These are phyloP conservation scores for Neocloeon triangulifer DNA, from an alignment of 1,140 invertebrate genomes.

Conservation along the genomic window DNA sequence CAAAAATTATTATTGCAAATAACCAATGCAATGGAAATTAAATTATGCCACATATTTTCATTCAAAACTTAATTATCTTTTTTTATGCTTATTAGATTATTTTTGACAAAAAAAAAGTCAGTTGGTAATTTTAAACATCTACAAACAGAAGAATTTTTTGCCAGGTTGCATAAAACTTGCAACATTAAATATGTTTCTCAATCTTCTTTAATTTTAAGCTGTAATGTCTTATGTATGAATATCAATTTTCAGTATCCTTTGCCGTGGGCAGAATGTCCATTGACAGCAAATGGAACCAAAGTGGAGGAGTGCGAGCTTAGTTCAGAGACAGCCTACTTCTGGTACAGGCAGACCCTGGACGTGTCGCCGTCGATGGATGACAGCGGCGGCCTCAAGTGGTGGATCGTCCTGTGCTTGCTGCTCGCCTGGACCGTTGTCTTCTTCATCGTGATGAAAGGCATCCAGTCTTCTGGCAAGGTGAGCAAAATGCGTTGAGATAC, in stretches of 20 bases:
- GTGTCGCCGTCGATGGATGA: conserved; percentile 63
- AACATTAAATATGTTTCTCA: too few relatives aligned
- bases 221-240: too few relatives aligned
- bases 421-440: conserved; percentile 89
- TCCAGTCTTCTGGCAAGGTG: conserved; percentile 93
- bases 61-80: too few relatives aligned
- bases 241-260: conserved; percentile 36
- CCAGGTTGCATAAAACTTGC: too few relatives aligned
- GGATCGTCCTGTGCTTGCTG: conserved; percentile 79
- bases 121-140: too few relatives aligned
- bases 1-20: too few relatives aligned
- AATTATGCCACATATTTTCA: too few relatives aligned
- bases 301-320: conserved; percentile 55
- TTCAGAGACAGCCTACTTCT: conserved; percentile 72
- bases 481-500: conserved; percentile 9
- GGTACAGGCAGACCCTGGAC: conserved; percentile 69
- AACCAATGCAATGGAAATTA: too few relatives aligned
- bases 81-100: too few relatives aligned
- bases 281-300: conserved; percentile 40
- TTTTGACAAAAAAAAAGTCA: too few relatives aligned
- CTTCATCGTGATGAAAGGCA: conserved; percentile 94
- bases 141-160: too few relatives aligned
- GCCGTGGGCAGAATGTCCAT: conserved; percentile 64
- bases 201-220: too few relatives aligned
- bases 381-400: conserved; percentile 69